A percentile compares a stretch with the other conserved stretches of the same genome.
These are phyloP conservation scores for Triplophysa tibetana DNA, from an alignment of 2,113 vertebrate genomes.

Conservation along the genomic window DNA sequence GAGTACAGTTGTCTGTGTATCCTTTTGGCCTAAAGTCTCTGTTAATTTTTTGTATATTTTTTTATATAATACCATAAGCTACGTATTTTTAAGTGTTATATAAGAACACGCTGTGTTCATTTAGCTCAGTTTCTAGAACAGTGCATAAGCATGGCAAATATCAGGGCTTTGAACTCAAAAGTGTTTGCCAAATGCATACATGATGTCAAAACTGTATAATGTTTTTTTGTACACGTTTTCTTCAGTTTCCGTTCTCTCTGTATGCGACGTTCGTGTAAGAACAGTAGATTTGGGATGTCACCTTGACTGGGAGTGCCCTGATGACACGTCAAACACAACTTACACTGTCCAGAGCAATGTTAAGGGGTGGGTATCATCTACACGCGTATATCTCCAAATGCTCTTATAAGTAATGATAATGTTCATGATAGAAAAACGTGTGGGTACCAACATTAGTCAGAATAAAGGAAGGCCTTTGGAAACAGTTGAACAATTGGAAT, in stretches of 20 bases:
- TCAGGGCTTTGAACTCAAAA: constrained; percentile 40
- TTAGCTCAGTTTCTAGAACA: too few relatives aligned
- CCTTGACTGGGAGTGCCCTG: constrained; percentile 70
- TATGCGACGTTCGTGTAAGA: constrained; percentile 61
- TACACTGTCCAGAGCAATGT: constrained; percentile 70
- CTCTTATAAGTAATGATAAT: too few relatives aligned
- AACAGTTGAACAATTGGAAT: neutral
- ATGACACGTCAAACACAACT: constrained; percentile 61
- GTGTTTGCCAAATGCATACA: too few relatives aligned
- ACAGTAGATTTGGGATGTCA: constrained; percentile 68
- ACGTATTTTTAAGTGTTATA: too few relatives aligned
- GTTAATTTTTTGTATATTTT: neutral
- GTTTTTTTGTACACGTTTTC: constrained; percentile 46
- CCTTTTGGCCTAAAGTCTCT: neutral
- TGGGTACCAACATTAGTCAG: neutral
- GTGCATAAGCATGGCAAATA: too few relatives aligned
- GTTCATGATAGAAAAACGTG: too few relatives aligned
- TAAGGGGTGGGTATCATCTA: constrained; percentile 61
- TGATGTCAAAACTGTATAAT: too few relatives aligned
- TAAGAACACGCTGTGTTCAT: too few relatives aligned
- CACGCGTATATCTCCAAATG: neutral
- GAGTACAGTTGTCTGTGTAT: constrained; percentile 4
- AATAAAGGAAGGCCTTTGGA: neutral
- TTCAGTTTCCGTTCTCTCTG: constrained; percentile 61
- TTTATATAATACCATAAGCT: neutral